Conservation (phyloP, 2,797 vertebrate species). For the Chrosomus eos region DNA sequence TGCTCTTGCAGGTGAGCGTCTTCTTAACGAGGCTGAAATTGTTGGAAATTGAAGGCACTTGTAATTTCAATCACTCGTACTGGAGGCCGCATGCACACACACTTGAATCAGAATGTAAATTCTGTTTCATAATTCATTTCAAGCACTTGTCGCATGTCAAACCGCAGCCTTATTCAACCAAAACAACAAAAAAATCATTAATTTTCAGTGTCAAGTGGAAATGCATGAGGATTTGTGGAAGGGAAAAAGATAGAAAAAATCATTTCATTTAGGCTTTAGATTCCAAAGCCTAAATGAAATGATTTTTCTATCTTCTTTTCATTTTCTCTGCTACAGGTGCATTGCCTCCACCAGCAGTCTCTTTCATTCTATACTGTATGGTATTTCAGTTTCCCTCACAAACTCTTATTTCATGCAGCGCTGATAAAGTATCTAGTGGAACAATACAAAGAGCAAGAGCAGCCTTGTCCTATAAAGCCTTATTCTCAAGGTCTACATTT, state of each 20-base stretch:
- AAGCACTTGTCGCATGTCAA: conserved; percentile 35
- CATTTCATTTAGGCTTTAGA: too few species aligned
- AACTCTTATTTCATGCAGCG: background rate
- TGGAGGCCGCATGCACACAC: conserved; percentile 11
- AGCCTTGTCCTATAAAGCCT: conserved; percentile 44
- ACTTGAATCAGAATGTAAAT: conserved; percentile 47
- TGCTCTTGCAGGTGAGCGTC: conserved; percentile 10
- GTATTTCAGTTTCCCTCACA: background rate
- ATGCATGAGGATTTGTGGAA: conserved; percentile 16
- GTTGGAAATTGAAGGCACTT: conserved; percentile 32
- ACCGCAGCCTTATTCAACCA: conserved; percentile 17
- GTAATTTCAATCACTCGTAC: conserved; percentile 32
- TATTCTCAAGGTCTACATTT: conserved; percentile 35
- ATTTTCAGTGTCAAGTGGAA: conserved; percentile 29
- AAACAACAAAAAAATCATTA: conserved; percentile 13
- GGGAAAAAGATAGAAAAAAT: too few species aligned
- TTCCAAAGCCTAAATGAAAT: conserved; percentile 14
- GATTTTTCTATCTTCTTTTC: background rate
- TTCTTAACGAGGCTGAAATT: conserved; percentile 34
- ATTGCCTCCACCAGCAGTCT: background rate
- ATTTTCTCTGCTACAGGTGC: background rate
- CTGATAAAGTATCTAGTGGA: conserved; percentile 31
- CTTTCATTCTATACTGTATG: background rate
- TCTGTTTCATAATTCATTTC: conserved; percentile 28
- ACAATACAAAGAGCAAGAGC: conserved; percentile 23